phyloP scores from a whole-genome alignment of 2,888 invertebrate genomes.

The Aspidiotus rigidus region DNA sequence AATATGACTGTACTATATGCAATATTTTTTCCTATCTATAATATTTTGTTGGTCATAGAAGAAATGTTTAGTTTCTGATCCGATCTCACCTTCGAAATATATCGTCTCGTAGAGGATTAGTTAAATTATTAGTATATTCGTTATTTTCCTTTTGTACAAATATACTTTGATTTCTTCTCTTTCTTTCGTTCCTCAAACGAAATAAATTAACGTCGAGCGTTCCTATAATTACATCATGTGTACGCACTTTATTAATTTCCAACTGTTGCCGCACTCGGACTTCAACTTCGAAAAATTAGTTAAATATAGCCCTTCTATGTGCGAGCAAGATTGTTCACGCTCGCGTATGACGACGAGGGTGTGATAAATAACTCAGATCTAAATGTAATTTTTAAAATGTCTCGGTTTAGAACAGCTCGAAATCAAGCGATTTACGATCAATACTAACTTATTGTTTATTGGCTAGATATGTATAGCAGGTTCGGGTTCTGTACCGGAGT shows the following conservation, averaged over 20 bases:
- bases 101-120: neutral
- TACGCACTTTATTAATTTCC: neutral
- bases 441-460: too few species aligned
- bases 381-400: neutral
- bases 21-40: neutral
- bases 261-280: neutral
- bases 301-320: neutral
- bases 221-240: conserved; percentile 1
- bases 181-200: neutral
- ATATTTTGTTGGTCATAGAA: neutral
- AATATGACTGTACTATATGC: neutral
- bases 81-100: neutral
- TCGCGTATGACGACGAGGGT: conserved; percentile 1
- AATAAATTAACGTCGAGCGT: neutral
- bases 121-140: neutral
- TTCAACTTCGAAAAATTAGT: neutral
- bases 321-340: neutral
- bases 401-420: too few species aligned
- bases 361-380: neutral
- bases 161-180: neutral
- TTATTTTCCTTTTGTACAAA: neutral
- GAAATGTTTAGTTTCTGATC: neutral
- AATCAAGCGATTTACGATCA: too few species aligned
- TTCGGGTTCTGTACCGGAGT: too few species aligned
- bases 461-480: too few species aligned